Conservation (phyloP, 2,797 vertebrate genomes). For the Psittacula echo region DNA sequence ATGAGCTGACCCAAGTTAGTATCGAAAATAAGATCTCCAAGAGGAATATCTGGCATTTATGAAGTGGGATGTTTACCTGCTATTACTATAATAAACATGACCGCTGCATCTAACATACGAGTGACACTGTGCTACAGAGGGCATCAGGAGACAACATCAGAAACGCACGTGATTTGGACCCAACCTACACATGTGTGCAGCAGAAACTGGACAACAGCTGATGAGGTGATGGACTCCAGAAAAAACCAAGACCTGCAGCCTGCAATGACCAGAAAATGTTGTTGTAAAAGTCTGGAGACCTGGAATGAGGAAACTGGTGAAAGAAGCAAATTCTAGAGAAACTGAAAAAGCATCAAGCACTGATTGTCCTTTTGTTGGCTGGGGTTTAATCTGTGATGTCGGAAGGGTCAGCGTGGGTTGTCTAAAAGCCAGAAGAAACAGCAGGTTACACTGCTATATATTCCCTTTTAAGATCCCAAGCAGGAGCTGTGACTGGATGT, state of each 20-base stretch:
- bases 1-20: neutral
- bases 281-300: neutral
- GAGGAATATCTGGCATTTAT: neutral
- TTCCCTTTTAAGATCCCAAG: slow-evolving; percentile 4
- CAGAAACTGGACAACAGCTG: neutral
- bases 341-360: neutral
- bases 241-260: neutral
- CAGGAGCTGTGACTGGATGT: neutral
- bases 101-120: neutral
- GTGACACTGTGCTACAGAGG: neutral
- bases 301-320: neutral
- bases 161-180: neutral
- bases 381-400: neutral
- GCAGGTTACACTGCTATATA: neutral
- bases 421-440: neutral
- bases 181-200: neutral
- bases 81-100: neutral
- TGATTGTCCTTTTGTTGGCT: neutral
- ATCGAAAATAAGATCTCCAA: neutral
- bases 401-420: neutral
- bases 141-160: neutral
- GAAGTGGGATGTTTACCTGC: neutral
- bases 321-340: neutral
- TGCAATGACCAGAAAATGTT: neutral
- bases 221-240: neutral